Evolutionary conservation across 2,888 invertebrate genomes (phyloP).

Genomic region (Malthinus seriepunctatus): DNA sequence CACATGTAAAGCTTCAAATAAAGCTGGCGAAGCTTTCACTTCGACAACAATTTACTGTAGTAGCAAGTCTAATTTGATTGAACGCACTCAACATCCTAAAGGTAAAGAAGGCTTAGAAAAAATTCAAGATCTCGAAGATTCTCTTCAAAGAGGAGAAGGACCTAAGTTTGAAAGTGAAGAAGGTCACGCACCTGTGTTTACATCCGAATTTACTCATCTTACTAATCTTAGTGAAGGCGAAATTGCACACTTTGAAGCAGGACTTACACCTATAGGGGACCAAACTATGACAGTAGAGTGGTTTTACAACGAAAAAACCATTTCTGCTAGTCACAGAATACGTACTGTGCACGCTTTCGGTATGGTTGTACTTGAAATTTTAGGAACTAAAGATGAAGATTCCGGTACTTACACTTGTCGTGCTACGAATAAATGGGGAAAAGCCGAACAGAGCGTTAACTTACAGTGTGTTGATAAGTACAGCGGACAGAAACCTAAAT

Average conservation of each 20-base stretch:
- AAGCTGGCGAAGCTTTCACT: slow-evolving; percentile 88
- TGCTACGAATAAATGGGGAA: slow-evolving; percentile 88
- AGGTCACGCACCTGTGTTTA: slow-evolving; percentile 86
- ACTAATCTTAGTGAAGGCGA: slow-evolving; percentile 90
- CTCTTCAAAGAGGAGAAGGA: slow-evolving; percentile 73
- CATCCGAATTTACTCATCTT: slow-evolving; percentile 82
- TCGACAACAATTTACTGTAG: slow-evolving; percentile 86
- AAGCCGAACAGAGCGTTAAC: slow-evolving; percentile 82
- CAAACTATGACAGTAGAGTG: slow-evolving; percentile 94
- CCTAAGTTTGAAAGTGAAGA: slow-evolving; percentile 72
- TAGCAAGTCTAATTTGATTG: slow-evolving; percentile 81
- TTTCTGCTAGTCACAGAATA: slow-evolving; percentile 87
- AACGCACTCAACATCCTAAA: slow-evolving; percentile 91
- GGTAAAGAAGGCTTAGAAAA: slow-evolving; percentile 91
- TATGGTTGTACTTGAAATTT: slow-evolving; percentile 94
- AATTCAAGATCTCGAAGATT: slow-evolving; percentile 89
- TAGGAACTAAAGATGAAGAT: slow-evolving; percentile 92
- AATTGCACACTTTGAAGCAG: slow-evolving; percentile 97
- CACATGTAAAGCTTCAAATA: slow-evolving; percentile 88
- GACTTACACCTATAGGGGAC: slow-evolving; percentile 90
- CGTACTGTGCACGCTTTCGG: slow-evolving; percentile 97
- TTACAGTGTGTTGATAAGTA: slow-evolving; percentile 83
- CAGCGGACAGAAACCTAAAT: slow-evolving; percentile 84
- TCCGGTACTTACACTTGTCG: slow-evolving; percentile 87
- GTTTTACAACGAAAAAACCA: slow-evolving; percentile 91